These are phyloP conservation scores for Tipula lateralis DNA, from an alignment of 2,888 invertebrate species.

Conservation along the genomic window DNA sequence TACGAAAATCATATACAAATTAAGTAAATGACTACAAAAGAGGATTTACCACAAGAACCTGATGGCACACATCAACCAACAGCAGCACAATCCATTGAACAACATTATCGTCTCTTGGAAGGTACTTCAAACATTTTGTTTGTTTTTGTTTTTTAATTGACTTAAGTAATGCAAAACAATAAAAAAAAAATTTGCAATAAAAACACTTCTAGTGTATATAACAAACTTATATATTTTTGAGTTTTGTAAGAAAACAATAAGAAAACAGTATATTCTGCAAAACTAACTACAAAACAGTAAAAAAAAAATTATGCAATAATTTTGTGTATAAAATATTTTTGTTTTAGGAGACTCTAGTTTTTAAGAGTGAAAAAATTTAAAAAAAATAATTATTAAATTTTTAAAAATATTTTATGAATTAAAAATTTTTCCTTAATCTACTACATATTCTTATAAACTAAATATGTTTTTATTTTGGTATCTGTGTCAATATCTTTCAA, in stretches of 20 bases:
- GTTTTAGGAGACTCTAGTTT: conserved; percentile 28
- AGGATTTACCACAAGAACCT: conserved; percentile 26
- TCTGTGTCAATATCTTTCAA: not conserved
- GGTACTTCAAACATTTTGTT: conserved; percentile 42
- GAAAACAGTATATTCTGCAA: not conserved
- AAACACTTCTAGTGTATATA: conserved; percentile 32
- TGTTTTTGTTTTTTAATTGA: conserved; percentile 25
- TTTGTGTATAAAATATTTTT: not conserved
- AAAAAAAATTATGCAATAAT: conserved; percentile 20
- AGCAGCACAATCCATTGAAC: conserved; percentile 43
- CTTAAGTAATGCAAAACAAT: not conserved
- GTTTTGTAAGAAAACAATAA: conserved; percentile 7
- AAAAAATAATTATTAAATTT: not conserved
- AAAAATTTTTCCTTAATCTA: not conserved
- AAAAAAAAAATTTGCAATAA: conserved; percentile 34
- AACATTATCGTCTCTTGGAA: conserved; percentile 49
- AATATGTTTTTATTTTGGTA: not conserved
- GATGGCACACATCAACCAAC: conserved; percentile 37
- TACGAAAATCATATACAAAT: not conserved
- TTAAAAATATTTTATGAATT: not conserved
- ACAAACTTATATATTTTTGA: conserved; percentile 26
- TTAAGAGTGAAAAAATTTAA: not conserved
- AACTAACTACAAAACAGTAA: not conserved
- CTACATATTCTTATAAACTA: not conserved
- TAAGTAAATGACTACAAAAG: conserved; percentile 29